A percentile compares a stretch with the other conserved stretches of the same genome.
Evolutionary conservation across 2,888 invertebrate species (phyloP).

Genomic region (Drosophila birchii): DNA sequence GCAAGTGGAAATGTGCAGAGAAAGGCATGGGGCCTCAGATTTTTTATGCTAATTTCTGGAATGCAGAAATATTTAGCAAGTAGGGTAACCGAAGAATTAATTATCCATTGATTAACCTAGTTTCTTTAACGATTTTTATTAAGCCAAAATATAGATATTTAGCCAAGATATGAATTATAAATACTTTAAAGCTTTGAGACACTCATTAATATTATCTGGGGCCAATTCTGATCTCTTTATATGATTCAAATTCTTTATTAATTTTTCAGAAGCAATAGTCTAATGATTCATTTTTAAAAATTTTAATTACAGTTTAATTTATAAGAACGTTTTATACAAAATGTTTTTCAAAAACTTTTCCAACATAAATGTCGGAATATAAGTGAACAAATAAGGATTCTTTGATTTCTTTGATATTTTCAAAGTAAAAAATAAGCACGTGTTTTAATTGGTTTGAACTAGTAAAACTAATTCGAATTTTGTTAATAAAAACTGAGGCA

Average conservation of each 20-base stretch:
- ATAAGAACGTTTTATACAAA: background rate
- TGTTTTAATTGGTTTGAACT: no score
- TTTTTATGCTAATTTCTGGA: conserved; percentile 5
- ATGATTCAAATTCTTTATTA: background rate
- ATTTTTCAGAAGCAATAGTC: background rate
- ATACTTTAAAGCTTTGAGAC: no score
- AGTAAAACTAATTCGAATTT: no score
- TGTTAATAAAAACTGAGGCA: no score
- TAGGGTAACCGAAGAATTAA: conserved; percentile 4
- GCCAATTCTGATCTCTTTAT: background rate
- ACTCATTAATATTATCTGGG: background rate
- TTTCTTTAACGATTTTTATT: background rate
- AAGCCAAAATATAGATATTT: background rate
- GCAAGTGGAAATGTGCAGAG: conserved; percentile 29
- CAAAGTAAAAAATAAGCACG: no score
- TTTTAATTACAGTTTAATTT: background rate
- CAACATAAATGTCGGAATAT: no score
- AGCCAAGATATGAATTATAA: background rate
- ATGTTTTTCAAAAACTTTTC: no score
- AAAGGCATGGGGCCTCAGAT: conserved; percentile 15
- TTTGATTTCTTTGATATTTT: no score
- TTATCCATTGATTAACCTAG: background rate
- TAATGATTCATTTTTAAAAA: background rate
- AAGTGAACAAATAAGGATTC: no score
- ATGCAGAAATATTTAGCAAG: background rate